Evolutionary conservation across 2,797 vertebrate species (phyloP).

Genomic region (Malurus splendens): DNA sequence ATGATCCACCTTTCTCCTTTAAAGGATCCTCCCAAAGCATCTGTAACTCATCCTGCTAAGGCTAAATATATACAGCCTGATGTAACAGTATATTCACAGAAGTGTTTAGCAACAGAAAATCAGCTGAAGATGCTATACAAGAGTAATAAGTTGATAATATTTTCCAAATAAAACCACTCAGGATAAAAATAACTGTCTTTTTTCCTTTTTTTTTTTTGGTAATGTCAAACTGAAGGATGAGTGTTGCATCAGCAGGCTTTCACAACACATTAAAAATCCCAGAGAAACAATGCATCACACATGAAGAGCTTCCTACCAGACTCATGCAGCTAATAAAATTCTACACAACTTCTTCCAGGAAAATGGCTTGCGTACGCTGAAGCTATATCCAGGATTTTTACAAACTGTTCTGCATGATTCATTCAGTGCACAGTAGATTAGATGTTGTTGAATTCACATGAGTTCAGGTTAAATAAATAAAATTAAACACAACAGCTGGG

Average conservation of each 20-base stretch:
- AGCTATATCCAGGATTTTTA: constrained; percentile 21
- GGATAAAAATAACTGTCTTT: background rate
- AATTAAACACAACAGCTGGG: constrained; percentile 51
- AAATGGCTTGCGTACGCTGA: constrained; percentile 4
- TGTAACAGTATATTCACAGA: background rate
- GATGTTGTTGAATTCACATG: constrained; percentile 52
- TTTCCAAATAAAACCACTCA: constrained; percentile 23
- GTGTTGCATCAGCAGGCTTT: constrained; percentile 31
- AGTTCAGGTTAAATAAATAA: constrained; percentile 54
- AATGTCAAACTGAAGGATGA: constrained; percentile 10
- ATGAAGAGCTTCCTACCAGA: constrained; percentile 17
- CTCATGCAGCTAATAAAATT: constrained; percentile 29
- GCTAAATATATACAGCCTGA: background rate
- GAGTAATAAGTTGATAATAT: background rate
- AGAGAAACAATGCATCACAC: constrained; percentile 27
- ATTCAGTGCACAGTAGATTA: constrained; percentile 3
- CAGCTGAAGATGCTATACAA: background rate
- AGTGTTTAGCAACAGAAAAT: background rate
- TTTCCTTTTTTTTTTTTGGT: background rate
- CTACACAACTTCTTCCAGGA: constrained; percentile 29
- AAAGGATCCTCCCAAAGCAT: background rate
- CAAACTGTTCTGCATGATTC: constrained; percentile 50
- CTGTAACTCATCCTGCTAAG: background rate
- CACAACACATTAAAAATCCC: constrained; percentile 23
- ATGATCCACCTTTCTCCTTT: background rate